These are phyloP conservation scores for Aleadryas rufinucha DNA, from an alignment of 2,113 vertebrate genomes.

Conservation along the genomic window DNA sequence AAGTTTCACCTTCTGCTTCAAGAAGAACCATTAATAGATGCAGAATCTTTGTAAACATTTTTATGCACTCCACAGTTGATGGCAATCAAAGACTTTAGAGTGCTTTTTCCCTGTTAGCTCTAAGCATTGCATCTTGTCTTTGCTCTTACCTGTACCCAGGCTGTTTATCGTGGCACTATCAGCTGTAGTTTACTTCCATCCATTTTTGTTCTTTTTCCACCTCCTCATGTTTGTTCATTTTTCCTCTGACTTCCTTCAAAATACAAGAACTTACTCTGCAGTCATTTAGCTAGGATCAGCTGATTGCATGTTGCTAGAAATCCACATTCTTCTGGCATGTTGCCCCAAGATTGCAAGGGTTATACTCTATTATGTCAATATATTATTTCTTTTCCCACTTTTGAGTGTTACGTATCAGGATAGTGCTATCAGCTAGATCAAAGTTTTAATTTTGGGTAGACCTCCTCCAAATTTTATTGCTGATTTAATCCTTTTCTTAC, in stretches of 20 bases:
- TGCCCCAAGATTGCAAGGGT: background rate
- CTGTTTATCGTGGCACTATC: background rate
- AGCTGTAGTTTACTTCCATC: background rate
- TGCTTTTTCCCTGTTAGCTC: background rate
- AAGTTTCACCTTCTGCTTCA: background rate
- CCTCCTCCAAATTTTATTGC: background rate
- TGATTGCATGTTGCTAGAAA: background rate
- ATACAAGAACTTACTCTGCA: background rate
- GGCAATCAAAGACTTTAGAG: background rate
- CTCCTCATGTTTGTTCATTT: background rate
- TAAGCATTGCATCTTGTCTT: background rate
- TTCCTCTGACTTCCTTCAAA: background rate
- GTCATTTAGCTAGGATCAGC: background rate
- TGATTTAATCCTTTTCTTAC: background rate
- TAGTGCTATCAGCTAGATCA: background rate
- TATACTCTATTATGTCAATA: background rate
- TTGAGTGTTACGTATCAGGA: background rate
- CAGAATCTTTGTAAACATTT: background rate
- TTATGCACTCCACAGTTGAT: background rate
- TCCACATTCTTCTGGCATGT: background rate
- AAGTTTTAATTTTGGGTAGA: background rate
- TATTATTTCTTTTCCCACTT: background rate
- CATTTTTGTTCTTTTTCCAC: background rate
- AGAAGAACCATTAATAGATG: background rate
- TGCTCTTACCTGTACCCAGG: background rate